Evolutionary conservation across 2,797 vertebrate species (phyloP).

Genomic region (Molossus alvarezi): DNA sequence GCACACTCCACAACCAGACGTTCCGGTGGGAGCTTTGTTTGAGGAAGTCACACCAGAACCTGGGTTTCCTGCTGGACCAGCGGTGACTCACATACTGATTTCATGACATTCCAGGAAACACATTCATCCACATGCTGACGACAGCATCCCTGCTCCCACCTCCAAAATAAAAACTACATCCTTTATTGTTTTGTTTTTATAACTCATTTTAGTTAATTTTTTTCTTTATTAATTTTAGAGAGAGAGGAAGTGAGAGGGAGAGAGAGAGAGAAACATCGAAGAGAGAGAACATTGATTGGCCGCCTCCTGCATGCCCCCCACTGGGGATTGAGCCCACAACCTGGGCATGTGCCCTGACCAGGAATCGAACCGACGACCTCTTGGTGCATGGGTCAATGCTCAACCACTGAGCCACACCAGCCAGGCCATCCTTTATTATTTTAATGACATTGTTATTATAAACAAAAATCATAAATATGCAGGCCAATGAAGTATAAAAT

Average conservation of each 20-base stretch:
- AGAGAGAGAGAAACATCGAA: too few relatives aligned
- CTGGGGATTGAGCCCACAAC: too few relatives aligned
- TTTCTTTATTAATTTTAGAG: too few relatives aligned
- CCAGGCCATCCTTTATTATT: background rate
- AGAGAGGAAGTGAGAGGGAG: too few relatives aligned
- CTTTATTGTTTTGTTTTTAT: background rate
- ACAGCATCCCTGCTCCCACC: background rate
- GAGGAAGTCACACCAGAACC: slow-evolving; percentile 1
- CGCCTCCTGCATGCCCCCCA: too few relatives aligned
- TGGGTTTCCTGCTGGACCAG: background rate
- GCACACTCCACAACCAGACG: background rate
- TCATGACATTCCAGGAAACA: background rate
- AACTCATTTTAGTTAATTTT: too few relatives aligned
- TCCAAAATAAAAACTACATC: background rate
- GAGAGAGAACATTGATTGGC: too few relatives aligned
- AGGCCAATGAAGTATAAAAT: background rate
- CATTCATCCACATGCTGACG: background rate
- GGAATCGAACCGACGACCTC: too few relatives aligned
- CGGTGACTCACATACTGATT: background rate
- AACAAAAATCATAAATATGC: background rate
- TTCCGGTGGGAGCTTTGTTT: background rate
- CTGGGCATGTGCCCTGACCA: too few relatives aligned
- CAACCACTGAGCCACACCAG: too few relatives aligned
- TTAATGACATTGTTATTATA: slow-evolving; percentile 49
- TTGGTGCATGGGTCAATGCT: too few relatives aligned